These are phyloP conservation scores for Caenorhabditis sp. DNA, from an alignment of 2,888 invertebrate genomes.

Conservation along the genomic window DNA sequence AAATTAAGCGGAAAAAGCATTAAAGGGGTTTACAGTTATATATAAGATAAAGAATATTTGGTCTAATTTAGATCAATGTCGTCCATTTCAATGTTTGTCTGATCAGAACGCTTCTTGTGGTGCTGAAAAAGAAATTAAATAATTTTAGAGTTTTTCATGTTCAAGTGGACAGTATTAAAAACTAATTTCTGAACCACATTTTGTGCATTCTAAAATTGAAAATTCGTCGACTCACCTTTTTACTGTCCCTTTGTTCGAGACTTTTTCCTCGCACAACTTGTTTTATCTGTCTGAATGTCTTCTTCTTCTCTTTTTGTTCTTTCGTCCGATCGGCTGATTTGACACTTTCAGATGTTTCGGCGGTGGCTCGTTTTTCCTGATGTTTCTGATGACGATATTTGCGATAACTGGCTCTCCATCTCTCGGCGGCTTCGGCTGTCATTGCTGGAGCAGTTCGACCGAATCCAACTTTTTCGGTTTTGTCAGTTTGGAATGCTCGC, in stretches of 20 bases:
- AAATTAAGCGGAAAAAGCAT: constrained; percentile 15
- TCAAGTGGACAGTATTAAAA: no score
- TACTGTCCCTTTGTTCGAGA: constrained; percentile 35
- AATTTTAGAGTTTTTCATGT: neutral
- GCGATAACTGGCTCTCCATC: constrained; percentile 66
- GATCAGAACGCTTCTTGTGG: constrained; percentile 10
- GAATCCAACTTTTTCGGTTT: constrained; percentile 49
- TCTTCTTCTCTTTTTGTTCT: constrained; percentile 55
- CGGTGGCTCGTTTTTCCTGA: constrained; percentile 56
- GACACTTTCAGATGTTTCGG: constrained; percentile 43
- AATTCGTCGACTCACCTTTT: constrained; percentile 17
- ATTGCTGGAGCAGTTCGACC: constrained; percentile 68
- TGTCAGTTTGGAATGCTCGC: constrained; percentile 51
- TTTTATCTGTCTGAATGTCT: constrained; percentile 59
- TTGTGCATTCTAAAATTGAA: neutral
- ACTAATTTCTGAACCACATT: no score
- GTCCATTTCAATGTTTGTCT: constrained; percentile 40
- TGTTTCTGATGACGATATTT: constrained; percentile 68
- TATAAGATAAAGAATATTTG: neutral
- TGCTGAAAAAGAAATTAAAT: constrained; percentile 13
- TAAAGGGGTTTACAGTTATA: no score
- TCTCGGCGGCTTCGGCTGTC: constrained; percentile 69
- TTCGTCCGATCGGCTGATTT: constrained; percentile 39
- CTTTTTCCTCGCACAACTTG: constrained; percentile 46
- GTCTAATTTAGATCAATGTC: constrained; percentile 38